A percentile compares a stretch with the other conserved stretches of the same genome.
Evolutionary conservation across 2,888 invertebrate species (phyloP).

Genomic region (Minunthozetes semirufus): DNA sequence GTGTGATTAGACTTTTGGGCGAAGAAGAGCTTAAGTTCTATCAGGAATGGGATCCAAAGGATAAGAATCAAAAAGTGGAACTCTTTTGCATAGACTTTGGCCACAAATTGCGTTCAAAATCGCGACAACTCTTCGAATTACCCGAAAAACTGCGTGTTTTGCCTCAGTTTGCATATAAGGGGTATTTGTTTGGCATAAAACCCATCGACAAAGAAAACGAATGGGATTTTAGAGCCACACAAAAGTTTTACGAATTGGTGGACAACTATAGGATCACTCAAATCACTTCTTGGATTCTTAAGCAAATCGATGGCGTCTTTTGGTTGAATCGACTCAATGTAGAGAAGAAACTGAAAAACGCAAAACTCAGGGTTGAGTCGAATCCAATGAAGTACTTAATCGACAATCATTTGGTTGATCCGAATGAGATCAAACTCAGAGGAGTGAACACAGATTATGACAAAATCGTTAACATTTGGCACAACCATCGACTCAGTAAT

Average conservation of each 20-base stretch:
- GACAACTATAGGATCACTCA: background rate
- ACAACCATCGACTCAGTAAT: background rate
- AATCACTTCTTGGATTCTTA: constrained; percentile 19
- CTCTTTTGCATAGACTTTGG: constrained; percentile 29
- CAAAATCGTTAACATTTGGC: constrained; percentile 10
- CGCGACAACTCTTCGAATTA: constrained; percentile 8
- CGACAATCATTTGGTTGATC: background rate
- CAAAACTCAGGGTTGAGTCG: background rate
- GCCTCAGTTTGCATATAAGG: constrained; percentile 19
- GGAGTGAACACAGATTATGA: background rate
- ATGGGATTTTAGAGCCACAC: constrained; percentile 15
- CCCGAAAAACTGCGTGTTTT: background rate
- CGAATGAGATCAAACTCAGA: background rate
- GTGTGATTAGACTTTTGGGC: background rate
- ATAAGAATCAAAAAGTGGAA: background rate
- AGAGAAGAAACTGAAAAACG: background rate
- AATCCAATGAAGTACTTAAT: background rate
- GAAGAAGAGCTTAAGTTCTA: background rate
- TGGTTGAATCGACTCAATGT: constrained; percentile 25
- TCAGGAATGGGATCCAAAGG: background rate
- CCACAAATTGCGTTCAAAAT: background rate
- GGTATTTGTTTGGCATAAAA: constrained; percentile 30
- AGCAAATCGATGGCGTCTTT: constrained; percentile 31
- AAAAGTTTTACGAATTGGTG: background rate
- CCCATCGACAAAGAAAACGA: constrained; percentile 32